Evolutionary conservation across 2,797 vertebrate genomes (phyloP).

Genomic region (Luscinia megarhynchos): DNA sequence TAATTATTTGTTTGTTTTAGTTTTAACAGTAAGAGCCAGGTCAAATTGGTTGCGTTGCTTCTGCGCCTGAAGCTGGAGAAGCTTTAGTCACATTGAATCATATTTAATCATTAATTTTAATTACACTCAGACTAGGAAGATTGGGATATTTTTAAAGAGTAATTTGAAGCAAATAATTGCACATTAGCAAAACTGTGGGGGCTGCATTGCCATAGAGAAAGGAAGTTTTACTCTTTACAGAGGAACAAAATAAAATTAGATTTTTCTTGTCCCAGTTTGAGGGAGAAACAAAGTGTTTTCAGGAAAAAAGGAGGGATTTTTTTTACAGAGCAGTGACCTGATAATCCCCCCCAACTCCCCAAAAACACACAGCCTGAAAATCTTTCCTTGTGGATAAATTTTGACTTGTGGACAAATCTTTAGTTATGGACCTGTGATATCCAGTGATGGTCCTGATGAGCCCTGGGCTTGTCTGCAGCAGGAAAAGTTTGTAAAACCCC

Average conservation of each 20-base stretch:
- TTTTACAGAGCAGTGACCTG: background rate
- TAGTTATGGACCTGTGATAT: fast-evolving
- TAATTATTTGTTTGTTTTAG: background rate
- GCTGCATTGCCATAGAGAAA: background rate
- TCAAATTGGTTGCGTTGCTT: fast-evolving
- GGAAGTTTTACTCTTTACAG: background rate
- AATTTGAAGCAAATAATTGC: background rate
- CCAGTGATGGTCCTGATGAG: fast-evolving
- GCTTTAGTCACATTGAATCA: background rate
- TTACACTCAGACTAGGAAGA: background rate
- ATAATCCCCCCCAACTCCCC: fast-evolving
- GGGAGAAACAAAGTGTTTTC: background rate
- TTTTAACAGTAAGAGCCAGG: fast-evolving
- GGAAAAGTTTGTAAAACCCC: background rate
- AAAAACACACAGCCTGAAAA: background rate
- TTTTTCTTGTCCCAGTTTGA: background rate
- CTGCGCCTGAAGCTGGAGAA: background rate
- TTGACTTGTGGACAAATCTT: fast-evolving
- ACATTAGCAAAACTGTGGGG: background rate
- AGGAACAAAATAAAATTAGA: too few relatives aligned
- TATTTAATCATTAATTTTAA: background rate
- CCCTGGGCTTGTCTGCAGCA: background rate
- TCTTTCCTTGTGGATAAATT: fast-evolving
- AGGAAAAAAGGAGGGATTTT: fast-evolving
- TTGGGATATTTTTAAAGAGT: background rate